These are phyloP conservation scores for Gallinago stenura DNA, from an alignment of 2,797 vertebrate species.

Conservation along the genomic window DNA sequence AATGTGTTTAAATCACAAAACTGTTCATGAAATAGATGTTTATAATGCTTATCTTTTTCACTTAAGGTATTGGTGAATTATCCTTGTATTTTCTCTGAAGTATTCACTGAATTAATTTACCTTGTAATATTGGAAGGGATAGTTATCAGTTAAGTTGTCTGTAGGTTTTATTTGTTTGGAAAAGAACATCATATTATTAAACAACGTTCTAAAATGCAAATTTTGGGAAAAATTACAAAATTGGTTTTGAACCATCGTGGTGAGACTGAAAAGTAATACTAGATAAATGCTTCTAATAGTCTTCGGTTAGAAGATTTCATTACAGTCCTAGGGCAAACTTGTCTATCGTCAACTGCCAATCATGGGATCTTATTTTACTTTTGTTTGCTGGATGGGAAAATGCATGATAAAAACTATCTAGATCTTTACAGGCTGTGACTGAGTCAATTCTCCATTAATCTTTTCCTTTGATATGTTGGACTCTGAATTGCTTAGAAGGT, in stretches of 20 bases:
- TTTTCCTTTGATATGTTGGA: neutral
- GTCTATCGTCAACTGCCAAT: neutral
- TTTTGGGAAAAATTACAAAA: neutral
- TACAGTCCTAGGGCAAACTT: neutral
- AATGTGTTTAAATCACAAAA: neutral
- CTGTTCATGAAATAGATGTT: neutral
- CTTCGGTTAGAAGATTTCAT: neutral
- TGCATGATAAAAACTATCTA: neutral
- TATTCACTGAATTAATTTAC: conserved; percentile 11
- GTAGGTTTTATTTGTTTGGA: neutral
- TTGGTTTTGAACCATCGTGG: neutral
- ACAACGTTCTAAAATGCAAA: neutral
- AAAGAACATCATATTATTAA: neutral
- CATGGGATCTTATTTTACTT: neutral
- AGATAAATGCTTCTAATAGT: neutral
- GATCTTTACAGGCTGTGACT: neutral
- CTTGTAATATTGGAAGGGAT: neutral
- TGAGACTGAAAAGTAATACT: neutral
- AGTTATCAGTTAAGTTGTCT: neutral
- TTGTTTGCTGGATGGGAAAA: neutral
- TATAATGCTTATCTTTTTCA: neutral
- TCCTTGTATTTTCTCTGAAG: conserved; percentile 18
- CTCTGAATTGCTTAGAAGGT: neutral
- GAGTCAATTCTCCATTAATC: neutral
- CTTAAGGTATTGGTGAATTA: neutral